A percentile compares a stretch with the other conserved stretches of the same genome.
Evolutionary conservation across 1,140 invertebrate genomes (phyloP).

Genomic region (Cherax destructor): DNA sequence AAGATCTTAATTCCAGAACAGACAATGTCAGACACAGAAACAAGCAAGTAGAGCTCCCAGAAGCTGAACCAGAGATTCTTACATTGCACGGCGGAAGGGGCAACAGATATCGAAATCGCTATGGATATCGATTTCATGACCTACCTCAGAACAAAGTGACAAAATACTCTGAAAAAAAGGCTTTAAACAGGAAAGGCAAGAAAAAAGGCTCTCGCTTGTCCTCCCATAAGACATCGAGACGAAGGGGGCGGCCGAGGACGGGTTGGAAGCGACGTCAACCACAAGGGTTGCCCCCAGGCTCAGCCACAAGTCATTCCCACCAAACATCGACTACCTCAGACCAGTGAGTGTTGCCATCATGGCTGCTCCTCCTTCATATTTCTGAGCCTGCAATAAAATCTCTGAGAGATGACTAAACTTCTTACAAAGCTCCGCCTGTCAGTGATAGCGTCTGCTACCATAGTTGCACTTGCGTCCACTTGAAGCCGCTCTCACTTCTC

Average conservation of each 20-base stretch:
- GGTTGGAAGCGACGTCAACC: background rate
- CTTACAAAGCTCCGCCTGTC: background rate
- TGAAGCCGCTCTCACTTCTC: background rate
- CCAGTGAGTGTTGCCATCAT: conserved; percentile 24
- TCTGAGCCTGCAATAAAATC: background rate
- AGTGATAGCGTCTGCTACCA: background rate
- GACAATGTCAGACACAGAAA: conserved; percentile 27
- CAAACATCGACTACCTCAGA: conserved; percentile 30
- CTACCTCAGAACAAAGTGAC: background rate
- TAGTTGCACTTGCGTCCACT: background rate
- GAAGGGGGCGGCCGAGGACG: background rate
- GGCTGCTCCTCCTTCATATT: background rate
- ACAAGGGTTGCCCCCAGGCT: background rate
- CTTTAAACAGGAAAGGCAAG: conserved; percentile 17
- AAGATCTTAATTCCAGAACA: conserved; percentile 30
- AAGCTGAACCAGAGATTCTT: conserved; percentile 23
- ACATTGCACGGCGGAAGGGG: conserved; percentile 26
- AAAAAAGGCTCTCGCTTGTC: background rate
- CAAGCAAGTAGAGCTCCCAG: conserved; percentile 21
- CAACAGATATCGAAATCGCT: conserved; percentile 12
- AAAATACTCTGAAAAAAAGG: background rate
- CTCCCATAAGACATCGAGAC: background rate
- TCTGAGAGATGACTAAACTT: background rate
- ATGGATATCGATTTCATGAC: conserved; percentile 27
- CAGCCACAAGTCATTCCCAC: background rate